Evolutionary conservation across 2,113 vertebrate genomes (phyloP).

Genomic region (Ictidomys tridecemlineatus): DNA sequence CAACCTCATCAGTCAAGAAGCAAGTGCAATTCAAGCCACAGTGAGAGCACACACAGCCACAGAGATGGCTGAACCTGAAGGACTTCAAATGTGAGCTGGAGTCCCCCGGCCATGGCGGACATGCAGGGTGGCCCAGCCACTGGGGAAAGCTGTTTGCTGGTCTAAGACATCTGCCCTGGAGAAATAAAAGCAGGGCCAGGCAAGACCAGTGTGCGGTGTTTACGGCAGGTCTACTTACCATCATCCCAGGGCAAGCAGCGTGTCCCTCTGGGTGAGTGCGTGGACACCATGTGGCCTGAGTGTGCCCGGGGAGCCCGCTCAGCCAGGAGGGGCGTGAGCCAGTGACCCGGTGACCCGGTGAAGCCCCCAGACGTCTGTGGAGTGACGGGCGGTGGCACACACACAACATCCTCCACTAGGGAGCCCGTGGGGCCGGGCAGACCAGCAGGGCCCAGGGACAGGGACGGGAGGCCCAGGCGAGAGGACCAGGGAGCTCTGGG

Average conservation of each 20-base stretch:
- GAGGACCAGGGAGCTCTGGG: too few relatives aligned
- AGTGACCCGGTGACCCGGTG: too few relatives aligned
- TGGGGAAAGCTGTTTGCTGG: background rate
- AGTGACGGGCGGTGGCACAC: too few relatives aligned
- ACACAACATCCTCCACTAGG: too few relatives aligned
- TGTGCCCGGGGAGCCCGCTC: too few relatives aligned
- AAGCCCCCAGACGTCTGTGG: too few relatives aligned
- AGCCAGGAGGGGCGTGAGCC: too few relatives aligned
- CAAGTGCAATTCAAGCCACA: background rate
- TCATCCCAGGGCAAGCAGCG: background rate
- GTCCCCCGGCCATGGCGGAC: fast-evolving
- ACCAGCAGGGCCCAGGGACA: background rate
- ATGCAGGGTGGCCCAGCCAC: too few relatives aligned
- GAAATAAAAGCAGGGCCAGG: background rate
- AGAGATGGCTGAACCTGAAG: background rate
- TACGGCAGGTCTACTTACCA: background rate
- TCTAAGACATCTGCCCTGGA: background rate
- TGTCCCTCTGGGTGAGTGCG: background rate
- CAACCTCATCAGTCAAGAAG: too few relatives aligned
- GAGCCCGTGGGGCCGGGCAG: too few relatives aligned
- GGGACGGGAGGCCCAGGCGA: background rate
- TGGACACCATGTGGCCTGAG: too few relatives aligned
- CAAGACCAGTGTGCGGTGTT: background rate
- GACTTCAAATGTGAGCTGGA: background rate
- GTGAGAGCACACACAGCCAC: background rate